These are phyloP conservation scores for Platyrinchus mystaceus DNA, from an alignment of 2,797 vertebrate genomes.

Conservation along the genomic window DNA sequence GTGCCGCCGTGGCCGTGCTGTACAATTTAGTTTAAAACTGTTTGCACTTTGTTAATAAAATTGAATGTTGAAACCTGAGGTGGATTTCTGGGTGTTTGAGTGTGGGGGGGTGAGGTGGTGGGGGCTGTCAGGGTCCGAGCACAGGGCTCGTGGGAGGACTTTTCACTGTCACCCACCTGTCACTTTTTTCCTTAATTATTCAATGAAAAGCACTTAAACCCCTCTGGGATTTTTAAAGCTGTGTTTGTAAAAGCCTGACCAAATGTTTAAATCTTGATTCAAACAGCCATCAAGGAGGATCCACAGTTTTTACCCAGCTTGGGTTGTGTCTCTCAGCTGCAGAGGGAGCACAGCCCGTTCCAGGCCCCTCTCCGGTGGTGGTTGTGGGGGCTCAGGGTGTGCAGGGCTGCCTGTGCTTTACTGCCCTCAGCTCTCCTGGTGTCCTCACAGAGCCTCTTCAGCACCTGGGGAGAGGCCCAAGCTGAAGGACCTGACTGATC, in stretches of 20 bases:
- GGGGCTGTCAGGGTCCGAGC: not conserved
- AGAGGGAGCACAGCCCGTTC: not conserved
- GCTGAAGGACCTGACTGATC: not conserved
- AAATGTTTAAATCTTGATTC: too few relatives aligned
- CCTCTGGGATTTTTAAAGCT: not conserved
- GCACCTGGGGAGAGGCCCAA: rapidly evolving
- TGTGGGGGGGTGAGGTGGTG: not conserved
- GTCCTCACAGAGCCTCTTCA: not conserved
- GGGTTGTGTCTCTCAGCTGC: not conserved
- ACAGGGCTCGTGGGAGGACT: rapidly evolving
- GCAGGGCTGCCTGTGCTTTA: not conserved
- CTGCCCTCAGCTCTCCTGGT: not conserved
- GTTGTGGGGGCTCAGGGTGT: not conserved
- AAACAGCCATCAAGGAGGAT: rapidly evolving
- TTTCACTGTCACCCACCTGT: not conserved
- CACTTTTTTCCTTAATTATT: not conserved
- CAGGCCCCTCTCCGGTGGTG: rapidly evolving
- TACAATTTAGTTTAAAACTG: slow-evolving; percentile 66
- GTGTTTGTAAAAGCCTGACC: not conserved
- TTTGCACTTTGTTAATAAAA: slow-evolving; percentile 84
- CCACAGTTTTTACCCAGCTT: rapidly evolving
- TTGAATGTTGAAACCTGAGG: slow-evolving; percentile 55
- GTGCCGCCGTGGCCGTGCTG: slow-evolving; percentile 20
- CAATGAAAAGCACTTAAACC: not conserved
- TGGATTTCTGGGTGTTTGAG: not conserved